phyloP scores from a whole-genome alignment of 2,113 vertebrate species.

The Picathartes gymnocephalus region DNA sequence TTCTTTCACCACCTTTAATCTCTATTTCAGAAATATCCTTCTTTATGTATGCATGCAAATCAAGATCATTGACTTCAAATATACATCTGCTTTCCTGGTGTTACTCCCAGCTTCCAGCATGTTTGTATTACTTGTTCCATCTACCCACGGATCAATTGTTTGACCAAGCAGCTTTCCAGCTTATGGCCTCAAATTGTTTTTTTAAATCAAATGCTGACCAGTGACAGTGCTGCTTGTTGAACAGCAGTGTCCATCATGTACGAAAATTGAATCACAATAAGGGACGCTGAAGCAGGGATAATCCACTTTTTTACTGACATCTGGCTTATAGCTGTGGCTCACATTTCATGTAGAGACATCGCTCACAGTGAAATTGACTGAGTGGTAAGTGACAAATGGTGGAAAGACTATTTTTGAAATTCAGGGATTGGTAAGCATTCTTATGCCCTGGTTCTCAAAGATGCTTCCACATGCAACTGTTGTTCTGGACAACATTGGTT shows the following conservation, averaged over 20 bases:
- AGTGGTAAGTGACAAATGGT: background rate
- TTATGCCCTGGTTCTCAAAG: background rate
- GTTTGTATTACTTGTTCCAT: background rate
- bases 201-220: slow-evolving; percentile 15
- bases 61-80: background rate
- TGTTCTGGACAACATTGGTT: background rate
- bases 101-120: background rate
- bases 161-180: background rate
- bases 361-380: background rate
- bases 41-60: background rate
- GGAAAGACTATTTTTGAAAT: background rate
- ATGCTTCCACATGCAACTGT: background rate
- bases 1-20: background rate
- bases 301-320: slow-evolving; percentile 31
- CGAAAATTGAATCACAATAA: background rate
- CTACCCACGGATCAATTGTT: background rate
- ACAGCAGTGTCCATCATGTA: background rate
- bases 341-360: background rate
- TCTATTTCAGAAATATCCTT: background rate
- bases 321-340: background rate
- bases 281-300: background rate
- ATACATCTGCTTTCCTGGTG: background rate
- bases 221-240: background rate
- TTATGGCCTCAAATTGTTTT: slow-evolving; percentile 9
- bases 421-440: background rate